Conservation (phyloP, 2,113 vertebrate species). For the Macaca nemestrina region DNA sequence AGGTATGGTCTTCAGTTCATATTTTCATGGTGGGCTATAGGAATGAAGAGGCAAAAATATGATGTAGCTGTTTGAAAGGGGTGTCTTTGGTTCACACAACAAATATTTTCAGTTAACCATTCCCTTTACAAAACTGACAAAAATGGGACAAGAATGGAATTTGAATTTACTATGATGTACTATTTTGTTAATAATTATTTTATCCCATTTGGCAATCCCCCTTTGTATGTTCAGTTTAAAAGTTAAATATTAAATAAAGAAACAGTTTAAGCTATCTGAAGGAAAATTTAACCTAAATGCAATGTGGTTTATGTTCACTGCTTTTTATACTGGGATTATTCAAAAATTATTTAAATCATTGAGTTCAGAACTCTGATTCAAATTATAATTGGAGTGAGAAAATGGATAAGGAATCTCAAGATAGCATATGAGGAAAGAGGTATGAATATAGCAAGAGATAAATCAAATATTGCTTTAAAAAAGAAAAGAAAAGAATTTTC, state of each 20-base stretch:
- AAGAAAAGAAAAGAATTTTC: background rate
- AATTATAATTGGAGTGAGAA: slow-evolving; percentile 30
- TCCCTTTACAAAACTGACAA: background rate
- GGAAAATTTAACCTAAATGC: background rate
- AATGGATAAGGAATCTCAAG: background rate
- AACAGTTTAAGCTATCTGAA: background rate
- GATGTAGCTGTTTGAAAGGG: background rate
- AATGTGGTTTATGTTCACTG: background rate
- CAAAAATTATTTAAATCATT: slow-evolving; percentile 34
- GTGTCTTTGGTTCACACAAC: background rate
- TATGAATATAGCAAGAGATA: background rate
- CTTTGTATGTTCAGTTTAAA: background rate
- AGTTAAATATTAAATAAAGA: background rate
- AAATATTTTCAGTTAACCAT: background rate
- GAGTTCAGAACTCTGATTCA: slow-evolving; percentile 29
- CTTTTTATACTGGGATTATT: slow-evolving; percentile 13
- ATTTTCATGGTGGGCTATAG: background rate
- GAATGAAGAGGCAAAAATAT: background rate
- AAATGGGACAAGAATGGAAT: background rate
- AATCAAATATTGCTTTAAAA: background rate
- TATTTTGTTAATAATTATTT: background rate
- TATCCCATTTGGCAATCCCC: background rate
- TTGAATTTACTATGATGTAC: background rate
- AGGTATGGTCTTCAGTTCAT: background rate
- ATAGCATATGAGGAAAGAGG: background rate